Conservation (phyloP, 2,888 invertebrate species). For the Julus scanicus region DNA sequence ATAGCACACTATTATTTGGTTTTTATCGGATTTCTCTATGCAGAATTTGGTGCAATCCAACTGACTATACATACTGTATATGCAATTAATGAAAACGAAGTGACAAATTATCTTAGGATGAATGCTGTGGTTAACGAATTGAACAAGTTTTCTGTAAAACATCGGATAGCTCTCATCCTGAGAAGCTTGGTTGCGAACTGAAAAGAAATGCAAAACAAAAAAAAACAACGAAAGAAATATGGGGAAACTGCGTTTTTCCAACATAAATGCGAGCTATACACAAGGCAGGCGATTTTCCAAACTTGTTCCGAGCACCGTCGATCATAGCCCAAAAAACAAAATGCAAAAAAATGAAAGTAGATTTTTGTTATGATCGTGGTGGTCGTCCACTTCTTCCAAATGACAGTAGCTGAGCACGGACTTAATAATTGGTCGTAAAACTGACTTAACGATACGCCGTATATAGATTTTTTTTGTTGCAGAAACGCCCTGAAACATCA, state of each 20-base stretch:
- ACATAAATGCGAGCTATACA: conserved; percentile 30
- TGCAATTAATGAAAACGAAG: neutral
- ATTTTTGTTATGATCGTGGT: neutral
- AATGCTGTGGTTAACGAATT: neutral
- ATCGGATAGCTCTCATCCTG: neutral
- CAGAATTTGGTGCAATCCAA: neutral
- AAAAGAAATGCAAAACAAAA: neutral
- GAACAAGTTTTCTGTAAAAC: neutral
- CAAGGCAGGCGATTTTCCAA: conserved; percentile 12
- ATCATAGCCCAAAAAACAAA: neutral
- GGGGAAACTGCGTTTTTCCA: conserved; percentile 7
- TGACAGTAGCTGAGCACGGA: conserved; percentile 36
- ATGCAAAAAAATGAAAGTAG: neutral
- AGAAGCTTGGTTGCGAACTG: neutral
- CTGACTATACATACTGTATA: neutral
- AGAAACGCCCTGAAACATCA: conserved; percentile 53
- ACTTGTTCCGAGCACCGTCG: neutral
- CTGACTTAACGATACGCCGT: conserved; percentile 3
- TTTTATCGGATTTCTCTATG: neutral
- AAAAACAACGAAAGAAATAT: too few species aligned
- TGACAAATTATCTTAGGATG: neutral
- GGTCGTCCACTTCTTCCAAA: neutral
- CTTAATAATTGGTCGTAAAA: conserved; percentile 43
- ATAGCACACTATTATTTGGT: neutral
- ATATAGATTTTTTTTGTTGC: conserved; percentile 31